A percentile compares a stretch with the other conserved stretches of the same genome.
These are phyloP conservation scores for Prorops nasuta DNA, from an alignment of 1,140 invertebrate species.

Conservation along the genomic window DNA sequence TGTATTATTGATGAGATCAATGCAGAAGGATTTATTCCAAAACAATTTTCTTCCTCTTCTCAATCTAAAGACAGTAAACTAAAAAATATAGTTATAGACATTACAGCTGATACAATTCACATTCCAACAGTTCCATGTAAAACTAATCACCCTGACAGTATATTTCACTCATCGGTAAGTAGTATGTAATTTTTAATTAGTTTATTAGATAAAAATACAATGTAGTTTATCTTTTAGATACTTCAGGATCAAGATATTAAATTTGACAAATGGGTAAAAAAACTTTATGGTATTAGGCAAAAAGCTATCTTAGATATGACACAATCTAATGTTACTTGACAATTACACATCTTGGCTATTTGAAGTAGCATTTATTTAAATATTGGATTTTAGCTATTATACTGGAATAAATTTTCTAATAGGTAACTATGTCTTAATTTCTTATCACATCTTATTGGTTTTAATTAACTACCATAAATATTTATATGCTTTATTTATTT, in stretches of 20 bases:
- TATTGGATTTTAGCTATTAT: too few species aligned
- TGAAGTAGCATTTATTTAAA: neutral
- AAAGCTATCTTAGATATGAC: conserved; percentile 44
- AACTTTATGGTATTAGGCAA: conserved; percentile 51
- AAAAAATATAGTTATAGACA: conserved; percentile 52
- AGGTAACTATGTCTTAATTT: too few species aligned
- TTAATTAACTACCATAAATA: too few species aligned
- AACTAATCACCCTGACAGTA: conserved; percentile 37
- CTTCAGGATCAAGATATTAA: conserved; percentile 47
- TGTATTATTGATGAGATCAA: conserved; percentile 51
- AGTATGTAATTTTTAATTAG: conserved; percentile 4
- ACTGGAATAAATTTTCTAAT: too few species aligned
- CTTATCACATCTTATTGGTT: too few species aligned
- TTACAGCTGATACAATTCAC: conserved; percentile 47
- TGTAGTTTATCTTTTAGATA: conserved; percentile 39
- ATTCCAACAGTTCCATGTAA: conserved; percentile 34
- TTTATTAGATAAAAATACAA: conserved; percentile 2
- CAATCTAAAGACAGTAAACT: conserved; percentile 42
- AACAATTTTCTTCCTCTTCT: conserved; percentile 45
- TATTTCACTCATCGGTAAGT: conserved; percentile 54
- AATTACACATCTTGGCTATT: neutral
- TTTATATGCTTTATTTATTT: too few species aligned
- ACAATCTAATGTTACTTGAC: conserved; percentile 28
- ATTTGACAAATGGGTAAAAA: conserved; percentile 56
- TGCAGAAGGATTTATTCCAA: conserved; percentile 47